Conservation (phyloP, 2,797 vertebrate genomes). For the Poecilia picta region DNA sequence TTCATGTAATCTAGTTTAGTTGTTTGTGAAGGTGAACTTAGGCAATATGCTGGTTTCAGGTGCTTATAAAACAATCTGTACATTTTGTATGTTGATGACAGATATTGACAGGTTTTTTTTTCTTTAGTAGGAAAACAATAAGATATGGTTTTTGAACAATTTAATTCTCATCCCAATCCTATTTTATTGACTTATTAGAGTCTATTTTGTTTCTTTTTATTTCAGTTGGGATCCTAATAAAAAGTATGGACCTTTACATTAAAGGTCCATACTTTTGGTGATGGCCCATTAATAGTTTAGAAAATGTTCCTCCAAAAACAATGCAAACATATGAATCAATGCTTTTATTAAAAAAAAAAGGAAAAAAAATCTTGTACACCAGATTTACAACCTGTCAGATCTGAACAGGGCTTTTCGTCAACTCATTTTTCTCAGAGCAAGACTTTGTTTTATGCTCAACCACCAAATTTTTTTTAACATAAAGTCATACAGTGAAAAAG, state of each 20-base stretch:
- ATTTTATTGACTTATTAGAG: not conserved
- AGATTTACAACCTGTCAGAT: slow-evolving; percentile 40
- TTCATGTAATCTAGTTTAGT: not conserved
- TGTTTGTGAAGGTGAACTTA: not conserved
- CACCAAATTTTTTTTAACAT: slow-evolving; percentile 8
- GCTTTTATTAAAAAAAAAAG: slow-evolving; percentile 50
- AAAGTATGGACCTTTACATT: not conserved
- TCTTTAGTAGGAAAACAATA: not conserved
- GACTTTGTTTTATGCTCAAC: slow-evolving; percentile 19
- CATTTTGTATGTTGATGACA: not conserved
- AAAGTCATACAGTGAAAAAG: slow-evolving; percentile 33
- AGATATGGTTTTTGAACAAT: not conserved
- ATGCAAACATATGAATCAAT: slow-evolving; percentile 46
- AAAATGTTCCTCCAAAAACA: not conserved
- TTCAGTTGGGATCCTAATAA: not conserved
- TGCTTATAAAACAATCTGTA: not conserved
- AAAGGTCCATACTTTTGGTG: no score
- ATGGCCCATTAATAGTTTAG: not conserved
- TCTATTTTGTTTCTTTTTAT: not conserved
- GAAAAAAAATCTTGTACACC: slow-evolving; percentile 47
- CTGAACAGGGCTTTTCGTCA: not conserved
- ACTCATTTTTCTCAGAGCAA: slow-evolving; percentile 1
- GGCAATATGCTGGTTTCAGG: not conserved
- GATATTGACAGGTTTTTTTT: not conserved
- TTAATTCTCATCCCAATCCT: not conserved